These are phyloP conservation scores for Teleogryllus occipitalis DNA, from an alignment of 1,140 invertebrate genomes.

Conservation along the genomic window DNA sequence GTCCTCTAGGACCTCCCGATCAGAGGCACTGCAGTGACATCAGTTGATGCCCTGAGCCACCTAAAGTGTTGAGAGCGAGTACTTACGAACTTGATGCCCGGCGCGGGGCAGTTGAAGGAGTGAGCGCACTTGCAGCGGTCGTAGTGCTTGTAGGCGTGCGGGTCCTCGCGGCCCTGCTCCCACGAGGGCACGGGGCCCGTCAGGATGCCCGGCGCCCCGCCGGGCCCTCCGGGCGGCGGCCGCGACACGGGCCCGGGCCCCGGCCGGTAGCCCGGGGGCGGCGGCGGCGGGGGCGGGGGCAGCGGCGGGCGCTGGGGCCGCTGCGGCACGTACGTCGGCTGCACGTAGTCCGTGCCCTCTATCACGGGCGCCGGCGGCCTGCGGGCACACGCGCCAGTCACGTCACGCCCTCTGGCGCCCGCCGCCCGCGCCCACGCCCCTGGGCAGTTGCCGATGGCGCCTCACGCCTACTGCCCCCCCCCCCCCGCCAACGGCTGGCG, in stretches of 20 bases:
- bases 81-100: conserved; percentile 47
- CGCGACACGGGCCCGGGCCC: conserved; percentile 3
- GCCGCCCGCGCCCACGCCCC: too few relatives aligned
- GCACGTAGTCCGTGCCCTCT: conserved; percentile 11
- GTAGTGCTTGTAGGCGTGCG: conserved; percentile 34
- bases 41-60: too few relatives aligned
- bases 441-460: too few relatives aligned
- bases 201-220: conserved; percentile 26
- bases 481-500: too few relatives aligned
- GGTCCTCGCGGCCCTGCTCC: conserved; percentile 33
- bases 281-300: neutral
- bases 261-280: neutral
- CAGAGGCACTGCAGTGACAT: too few relatives aligned
- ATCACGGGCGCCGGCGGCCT: conserved; percentile 12
- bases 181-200: conserved; percentile 39
- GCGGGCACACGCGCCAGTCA: too few relatives aligned
- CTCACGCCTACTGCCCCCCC: too few relatives aligned
- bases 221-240: neutral
- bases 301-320: neutral
- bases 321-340: neutral
- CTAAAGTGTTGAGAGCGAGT: neutral
- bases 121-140: conserved; percentile 46
- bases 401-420: too few relatives aligned
- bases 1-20: too few relatives aligned
- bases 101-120: conserved; percentile 46